These are phyloP conservation scores for Gymnoscopelus microlampas DNA, from an alignment of 2,797 vertebrate genomes.

Conservation along the genomic window DNA sequence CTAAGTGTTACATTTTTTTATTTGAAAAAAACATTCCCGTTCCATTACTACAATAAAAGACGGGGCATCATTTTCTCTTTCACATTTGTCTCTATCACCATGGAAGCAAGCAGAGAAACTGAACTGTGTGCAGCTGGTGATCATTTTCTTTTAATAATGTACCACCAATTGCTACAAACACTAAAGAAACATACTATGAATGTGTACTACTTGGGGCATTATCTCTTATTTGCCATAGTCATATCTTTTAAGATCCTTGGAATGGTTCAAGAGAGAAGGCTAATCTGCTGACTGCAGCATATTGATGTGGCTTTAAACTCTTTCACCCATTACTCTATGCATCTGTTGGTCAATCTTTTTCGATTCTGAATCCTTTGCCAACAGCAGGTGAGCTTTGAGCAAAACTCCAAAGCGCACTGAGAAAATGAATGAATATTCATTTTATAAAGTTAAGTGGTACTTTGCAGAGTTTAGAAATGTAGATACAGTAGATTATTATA, in stretches of 20 bases:
- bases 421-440: conserved; percentile 1
- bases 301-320: conserved; percentile 30
- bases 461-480: conserved; percentile 7
- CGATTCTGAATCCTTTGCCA: conserved; percentile 5
- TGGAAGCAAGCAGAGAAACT: too few relatives aligned
- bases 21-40: too few relatives aligned
- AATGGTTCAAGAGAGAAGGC: conserved; percentile 7
- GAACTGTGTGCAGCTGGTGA: too few relatives aligned
- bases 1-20: too few relatives aligned
- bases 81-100: too few relatives aligned
- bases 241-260: background rate
- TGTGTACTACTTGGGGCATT: conserved; percentile 4
- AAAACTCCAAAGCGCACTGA: background rate
- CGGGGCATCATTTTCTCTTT: too few relatives aligned
- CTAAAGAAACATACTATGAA: conserved; percentile 3
- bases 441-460: conserved; percentile 1
- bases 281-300: conserved; percentile 8
- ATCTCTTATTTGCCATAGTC: conserved; percentile 5
- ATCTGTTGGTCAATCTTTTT: conserved; percentile 21
- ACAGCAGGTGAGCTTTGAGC: conserved; percentile 12
- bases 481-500: background rate
- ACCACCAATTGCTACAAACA: too few relatives aligned
- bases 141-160: too few relatives aligned
- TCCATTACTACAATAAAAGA: too few relatives aligned
- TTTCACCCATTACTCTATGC: conserved; percentile 17